Base-by-base conservation (phyloP, 2,797 vertebrate genomes). In the Characodon lateralis region DNA sequence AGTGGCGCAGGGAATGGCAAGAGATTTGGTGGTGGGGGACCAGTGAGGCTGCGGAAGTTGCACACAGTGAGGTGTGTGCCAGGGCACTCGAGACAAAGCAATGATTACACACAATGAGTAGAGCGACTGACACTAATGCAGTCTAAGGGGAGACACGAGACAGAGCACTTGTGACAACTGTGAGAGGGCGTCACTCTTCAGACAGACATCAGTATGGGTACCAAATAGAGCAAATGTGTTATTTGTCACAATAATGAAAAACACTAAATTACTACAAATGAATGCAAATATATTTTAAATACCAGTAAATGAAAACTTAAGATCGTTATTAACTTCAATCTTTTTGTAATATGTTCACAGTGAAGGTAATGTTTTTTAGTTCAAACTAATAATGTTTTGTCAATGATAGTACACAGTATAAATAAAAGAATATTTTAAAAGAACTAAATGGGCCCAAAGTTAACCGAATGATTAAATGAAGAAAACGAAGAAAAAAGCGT, bases 11-110 rank as follows among this genome's bases (percentile, higher is more conserved):
- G 88, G 86, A 90, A 90, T 75, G 77, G 92, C 87, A 65, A 80
- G 90, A 89, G 89, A 93, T 94, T 92, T 93, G 91, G 85, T 77
- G 82, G 80, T 68, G 85, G 91, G 86, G 91, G 85, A 77, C 86
- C 74, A 41, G 88, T 79, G 93, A 85, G 89, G 87, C 86, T 89
- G 86, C 85, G 91, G 93, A 94, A 94, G 92, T 92, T 90, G 92
- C 92, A 94, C 90, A 92, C 93, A 92, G 93, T 88, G 93, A 93
- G 93, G 93, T 94, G 93, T 95, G 93, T 95, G 91, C 93, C 93
- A 91, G 91, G 89, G 91, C 91, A 89, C 88, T 78, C 86, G 91
- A 94, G 91, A 94, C 93, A 93, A 94, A 93, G 92, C 89, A 89
- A 90, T 92, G 93, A 93, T 93, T 93, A 93, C 92, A 94, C 90